phyloP scores from a whole-genome alignment of 2,113 vertebrate species.

The Penelope pileata region DNA sequence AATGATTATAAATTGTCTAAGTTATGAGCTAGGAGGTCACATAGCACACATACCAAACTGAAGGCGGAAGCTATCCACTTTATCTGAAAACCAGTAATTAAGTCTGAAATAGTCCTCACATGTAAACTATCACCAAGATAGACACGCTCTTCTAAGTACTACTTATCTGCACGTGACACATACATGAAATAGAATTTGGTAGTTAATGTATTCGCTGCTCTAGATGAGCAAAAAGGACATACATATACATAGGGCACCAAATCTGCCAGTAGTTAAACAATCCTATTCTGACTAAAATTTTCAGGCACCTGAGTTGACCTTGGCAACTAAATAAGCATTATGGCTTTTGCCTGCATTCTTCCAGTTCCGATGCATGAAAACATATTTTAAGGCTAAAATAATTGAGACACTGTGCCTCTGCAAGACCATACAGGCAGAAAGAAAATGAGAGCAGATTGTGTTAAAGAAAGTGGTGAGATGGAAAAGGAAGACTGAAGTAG shows the following conservation, averaged over 20 bases:
- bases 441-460: not conserved
- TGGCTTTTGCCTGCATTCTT: not conserved
- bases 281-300: not conserved
- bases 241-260: not conserved
- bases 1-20: not conserved
- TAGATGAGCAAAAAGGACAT: not conserved
- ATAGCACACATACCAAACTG: not conserved
- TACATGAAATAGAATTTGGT: not conserved
- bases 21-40: not conserved
- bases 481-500: not conserved
- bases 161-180: not conserved
- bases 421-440: not conserved
- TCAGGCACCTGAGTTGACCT: not conserved
- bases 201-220: not conserved
- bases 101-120: not conserved
- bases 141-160: not conserved
- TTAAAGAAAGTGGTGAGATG: not conserved
- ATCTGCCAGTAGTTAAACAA: not conserved
- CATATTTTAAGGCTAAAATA: not conserved
- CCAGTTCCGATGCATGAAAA: not conserved
- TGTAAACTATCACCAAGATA: not conserved
- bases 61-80: not conserved
- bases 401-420: not conserved
- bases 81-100: not conserved
- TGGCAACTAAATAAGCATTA: not conserved